Evolutionary conservation across 2,113 vertebrate genomes (phyloP).

Genomic region (Hystrix cristata): DNA sequence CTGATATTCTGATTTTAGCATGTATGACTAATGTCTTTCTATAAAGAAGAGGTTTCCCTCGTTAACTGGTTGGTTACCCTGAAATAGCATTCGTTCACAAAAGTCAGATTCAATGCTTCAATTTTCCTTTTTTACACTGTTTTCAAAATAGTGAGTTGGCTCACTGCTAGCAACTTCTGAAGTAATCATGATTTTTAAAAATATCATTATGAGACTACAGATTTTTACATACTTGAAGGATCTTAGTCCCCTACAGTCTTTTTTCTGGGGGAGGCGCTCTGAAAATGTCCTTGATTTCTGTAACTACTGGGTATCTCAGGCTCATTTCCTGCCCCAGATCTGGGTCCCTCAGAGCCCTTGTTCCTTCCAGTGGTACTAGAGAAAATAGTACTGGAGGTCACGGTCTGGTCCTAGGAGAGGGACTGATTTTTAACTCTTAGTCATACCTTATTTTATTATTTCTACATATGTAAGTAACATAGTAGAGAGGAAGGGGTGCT

Average conservation of each 20-base stretch:
- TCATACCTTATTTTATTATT: neutral
- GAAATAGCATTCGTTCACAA: neutral
- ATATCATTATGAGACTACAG: neutral
- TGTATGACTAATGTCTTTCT: neutral
- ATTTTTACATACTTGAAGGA: neutral
- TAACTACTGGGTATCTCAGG: neutral
- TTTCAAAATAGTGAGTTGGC: conserved; percentile 11
- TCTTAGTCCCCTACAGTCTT: neutral
- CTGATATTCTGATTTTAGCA: neutral
- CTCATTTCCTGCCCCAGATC: neutral
- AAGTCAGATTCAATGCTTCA: neutral
- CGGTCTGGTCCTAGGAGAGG: neutral
- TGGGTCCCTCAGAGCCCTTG: neutral
- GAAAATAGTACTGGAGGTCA: neutral
- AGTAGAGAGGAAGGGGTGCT: neutral
- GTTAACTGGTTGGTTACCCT: neutral
- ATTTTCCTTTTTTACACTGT: neutral
- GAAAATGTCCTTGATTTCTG: neutral
- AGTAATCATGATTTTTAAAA: neutral
- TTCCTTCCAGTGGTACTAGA: neutral
- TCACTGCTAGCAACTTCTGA: neutral
- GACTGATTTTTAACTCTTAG: neutral
- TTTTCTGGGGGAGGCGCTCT: neutral
- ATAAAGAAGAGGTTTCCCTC: neutral
- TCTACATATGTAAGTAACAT: neutral